These are phyloP conservation scores for Spodoptera litura DNA, from an alignment of 1,140 invertebrate species.

Conservation along the genomic window DNA sequence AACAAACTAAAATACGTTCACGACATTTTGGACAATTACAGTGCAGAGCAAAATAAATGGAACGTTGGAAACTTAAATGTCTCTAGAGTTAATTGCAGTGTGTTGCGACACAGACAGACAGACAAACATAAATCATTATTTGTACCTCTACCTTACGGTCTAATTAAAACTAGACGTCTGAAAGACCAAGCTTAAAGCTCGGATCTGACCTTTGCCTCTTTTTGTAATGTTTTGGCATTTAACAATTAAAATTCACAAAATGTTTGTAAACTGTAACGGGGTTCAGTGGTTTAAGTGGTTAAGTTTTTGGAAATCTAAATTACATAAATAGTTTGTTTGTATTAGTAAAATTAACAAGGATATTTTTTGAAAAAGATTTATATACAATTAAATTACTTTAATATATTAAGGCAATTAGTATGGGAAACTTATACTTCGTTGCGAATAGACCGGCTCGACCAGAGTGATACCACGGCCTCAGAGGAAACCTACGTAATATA, in stretches of 20 bases:
- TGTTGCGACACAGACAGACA: constrained; percentile 5
- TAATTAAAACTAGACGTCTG: constrained; percentile 5
- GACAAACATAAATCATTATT: constrained; percentile 12
- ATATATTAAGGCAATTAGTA: too few species aligned
- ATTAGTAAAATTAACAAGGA: too few species aligned
- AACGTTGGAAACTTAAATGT: constrained; percentile 32
- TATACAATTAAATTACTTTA: too few species aligned
- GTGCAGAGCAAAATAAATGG: constrained; percentile 32
- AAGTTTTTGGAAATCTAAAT: too few species aligned
- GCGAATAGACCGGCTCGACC: too few species aligned
- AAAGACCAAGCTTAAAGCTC: background rate
- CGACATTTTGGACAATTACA: constrained; percentile 33
- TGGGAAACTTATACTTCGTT: too few species aligned
- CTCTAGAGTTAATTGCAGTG: constrained; percentile 28
- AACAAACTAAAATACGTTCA: constrained; percentile 24
- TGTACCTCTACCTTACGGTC: background rate
- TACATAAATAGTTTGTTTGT: background rate
- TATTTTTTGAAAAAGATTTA: too few species aligned
- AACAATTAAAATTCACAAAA: too few species aligned
- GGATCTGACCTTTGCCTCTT: background rate
- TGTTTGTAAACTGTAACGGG: too few species aligned
- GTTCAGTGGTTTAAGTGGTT: too few species aligned
- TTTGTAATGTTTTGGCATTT: background rate
- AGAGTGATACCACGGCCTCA: too few species aligned
- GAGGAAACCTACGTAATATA: too few species aligned